These are phyloP conservation scores for Autographa gamma DNA, from an alignment of 2,888 invertebrate genomes.

Conservation along the genomic window DNA sequence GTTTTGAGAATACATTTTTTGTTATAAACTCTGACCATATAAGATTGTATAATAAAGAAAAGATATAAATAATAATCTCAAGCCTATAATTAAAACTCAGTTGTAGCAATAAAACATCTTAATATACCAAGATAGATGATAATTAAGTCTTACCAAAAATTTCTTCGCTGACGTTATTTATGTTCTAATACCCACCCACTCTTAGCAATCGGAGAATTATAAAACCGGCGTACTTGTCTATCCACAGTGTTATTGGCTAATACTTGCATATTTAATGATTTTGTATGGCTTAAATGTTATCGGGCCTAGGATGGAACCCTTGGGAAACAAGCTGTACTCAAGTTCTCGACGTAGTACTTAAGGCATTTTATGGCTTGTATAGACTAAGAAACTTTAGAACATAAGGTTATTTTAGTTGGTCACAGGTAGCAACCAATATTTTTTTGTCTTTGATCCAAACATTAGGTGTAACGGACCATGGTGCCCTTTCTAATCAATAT, in stretches of 20 bases:
- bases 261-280: not conserved
- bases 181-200: constrained; percentile 9
- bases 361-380: not conserved
- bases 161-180: constrained; percentile 23
- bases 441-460: constrained; percentile 19
- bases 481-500: constrained; percentile 49
- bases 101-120: constrained; percentile 34
- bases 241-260: not conserved
- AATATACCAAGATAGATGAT: constrained; percentile 23
- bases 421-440: constrained; percentile 2
- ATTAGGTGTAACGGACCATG: constrained; percentile 24
- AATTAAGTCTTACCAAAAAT: constrained; percentile 36
- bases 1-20: no score
- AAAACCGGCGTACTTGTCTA: not conserved
- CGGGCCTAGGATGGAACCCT: not conserved
- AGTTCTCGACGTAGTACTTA: not conserved
- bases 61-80: not conserved
- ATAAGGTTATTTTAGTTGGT: constrained; percentile 8
- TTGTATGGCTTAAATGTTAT: not conserved
- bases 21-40: not conserved
- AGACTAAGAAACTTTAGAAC: not conserved
- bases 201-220: constrained; percentile 2
- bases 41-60: not conserved
- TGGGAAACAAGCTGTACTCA: not conserved
- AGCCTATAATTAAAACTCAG: constrained; percentile 28